phyloP scores from a whole-genome alignment of 1,140 invertebrate species.

The Xylocopa sonorina region DNA sequence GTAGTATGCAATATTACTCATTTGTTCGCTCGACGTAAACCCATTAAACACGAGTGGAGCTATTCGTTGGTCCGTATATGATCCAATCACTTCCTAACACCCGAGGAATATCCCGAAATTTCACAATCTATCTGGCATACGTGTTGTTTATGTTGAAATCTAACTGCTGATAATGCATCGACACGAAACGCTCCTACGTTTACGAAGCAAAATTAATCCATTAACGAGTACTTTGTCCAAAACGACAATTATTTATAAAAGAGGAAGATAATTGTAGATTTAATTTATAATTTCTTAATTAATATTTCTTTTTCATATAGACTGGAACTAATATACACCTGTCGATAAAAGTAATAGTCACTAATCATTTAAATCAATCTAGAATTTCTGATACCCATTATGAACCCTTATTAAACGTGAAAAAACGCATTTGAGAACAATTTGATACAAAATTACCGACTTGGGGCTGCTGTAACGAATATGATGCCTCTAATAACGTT shows the following conservation, averaged over 20 bases:
- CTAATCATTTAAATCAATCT: not conserved
- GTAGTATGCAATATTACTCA: constrained; percentile 45
- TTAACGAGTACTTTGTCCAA: not conserved
- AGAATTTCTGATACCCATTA: constrained; percentile 35
- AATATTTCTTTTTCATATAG: not conserved
- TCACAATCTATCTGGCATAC: constrained; percentile 35
- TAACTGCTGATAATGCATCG: not conserved
- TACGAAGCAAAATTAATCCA: not conserved
- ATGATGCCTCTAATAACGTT: constrained; percentile 81
- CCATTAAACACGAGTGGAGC: constrained; percentile 50
- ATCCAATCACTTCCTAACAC: constrained; percentile 53
- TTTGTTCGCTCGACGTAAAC: constrained; percentile 41
- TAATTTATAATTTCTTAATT: not conserved
- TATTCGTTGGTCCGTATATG: constrained; percentile 50
- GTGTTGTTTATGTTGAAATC: constrained; percentile 11
- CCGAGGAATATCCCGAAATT: constrained; percentile 49
- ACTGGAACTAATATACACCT: not conserved
- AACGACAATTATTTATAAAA: too few relatives aligned
- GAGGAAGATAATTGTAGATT: not conserved
- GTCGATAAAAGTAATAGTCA: not conserved
- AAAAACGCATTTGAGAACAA: constrained; percentile 77
- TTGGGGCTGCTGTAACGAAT: constrained; percentile 75
- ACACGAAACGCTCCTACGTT: not conserved
- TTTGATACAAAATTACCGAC: constrained; percentile 81
- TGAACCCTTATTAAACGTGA: constrained; percentile 17